These are phyloP conservation scores for Drosophila peninsularis DNA, from an alignment of 2,888 invertebrate genomes.

Conservation along the genomic window DNA sequence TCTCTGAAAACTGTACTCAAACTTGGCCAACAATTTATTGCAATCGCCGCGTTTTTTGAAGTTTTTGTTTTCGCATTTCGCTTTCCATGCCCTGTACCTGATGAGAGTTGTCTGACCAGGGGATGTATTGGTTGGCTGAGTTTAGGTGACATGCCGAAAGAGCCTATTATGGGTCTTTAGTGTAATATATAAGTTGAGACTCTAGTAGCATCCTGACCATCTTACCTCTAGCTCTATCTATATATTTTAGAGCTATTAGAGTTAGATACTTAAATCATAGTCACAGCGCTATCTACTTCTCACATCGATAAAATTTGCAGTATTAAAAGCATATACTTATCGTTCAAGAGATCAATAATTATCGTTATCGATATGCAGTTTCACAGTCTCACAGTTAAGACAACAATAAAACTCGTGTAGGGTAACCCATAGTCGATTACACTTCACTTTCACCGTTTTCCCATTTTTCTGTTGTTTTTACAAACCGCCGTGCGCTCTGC, in stretches of 20 bases:
- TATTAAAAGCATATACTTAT: neutral
- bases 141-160: too few relatives aligned
- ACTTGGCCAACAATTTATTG: slow-evolving; percentile 53
- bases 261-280: neutral
- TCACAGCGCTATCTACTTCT: neutral
- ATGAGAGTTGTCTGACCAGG: too few relatives aligned
- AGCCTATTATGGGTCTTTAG: too few relatives aligned
- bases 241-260: neutral
- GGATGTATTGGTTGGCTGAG: neutral
- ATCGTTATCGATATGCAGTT: neutral
- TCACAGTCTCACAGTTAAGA: neutral
- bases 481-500: slow-evolving; percentile 46
- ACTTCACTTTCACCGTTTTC: neutral
- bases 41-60: slow-evolving; percentile 50
- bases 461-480: slow-evolving; percentile 34
- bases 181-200: too few relatives aligned
- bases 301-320: neutral
- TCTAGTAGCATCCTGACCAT: too few relatives aligned
- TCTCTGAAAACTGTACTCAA: slow-evolving; percentile 7
- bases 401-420: neutral
- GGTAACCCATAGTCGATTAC: neutral
- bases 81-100: neutral
- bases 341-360: neutral
- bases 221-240: neutral
- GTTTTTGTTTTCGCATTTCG: slow-evolving; percentile 28